Evolutionary conservation across 2,113 vertebrate species (phyloP).

Genomic region (Plecturocebus donacophilus): DNA sequence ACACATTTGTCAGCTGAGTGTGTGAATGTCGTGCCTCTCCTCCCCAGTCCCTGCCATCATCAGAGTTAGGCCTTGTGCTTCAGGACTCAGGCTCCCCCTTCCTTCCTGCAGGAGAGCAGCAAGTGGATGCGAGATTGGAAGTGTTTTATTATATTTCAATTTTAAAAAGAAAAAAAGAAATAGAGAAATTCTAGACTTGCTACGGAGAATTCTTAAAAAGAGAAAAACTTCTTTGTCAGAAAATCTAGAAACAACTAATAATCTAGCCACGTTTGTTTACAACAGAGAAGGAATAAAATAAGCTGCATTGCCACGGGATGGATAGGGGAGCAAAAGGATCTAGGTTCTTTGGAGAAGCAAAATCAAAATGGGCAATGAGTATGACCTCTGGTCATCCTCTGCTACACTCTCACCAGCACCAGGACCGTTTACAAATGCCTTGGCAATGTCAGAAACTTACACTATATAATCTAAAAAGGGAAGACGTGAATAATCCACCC

Average conservation of each 20-base stretch:
- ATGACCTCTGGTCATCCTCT: too few relatives aligned
- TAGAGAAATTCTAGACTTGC: background rate
- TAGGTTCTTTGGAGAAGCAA: background rate
- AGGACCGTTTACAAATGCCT: too few relatives aligned
- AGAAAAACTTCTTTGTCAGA: background rate
- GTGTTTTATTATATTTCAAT: background rate
- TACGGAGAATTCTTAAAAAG: background rate
- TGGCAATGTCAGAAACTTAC: too few relatives aligned
- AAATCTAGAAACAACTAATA: background rate
- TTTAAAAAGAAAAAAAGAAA: background rate
- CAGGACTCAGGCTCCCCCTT: background rate
- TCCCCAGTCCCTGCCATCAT: rapidly evolving
- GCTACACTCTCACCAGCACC: too few relatives aligned
- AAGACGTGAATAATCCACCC: too few relatives aligned
- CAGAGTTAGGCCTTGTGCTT: background rate
- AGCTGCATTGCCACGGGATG: rapidly evolving
- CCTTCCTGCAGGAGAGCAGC: rapidly evolving
- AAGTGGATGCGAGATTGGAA: background rate
- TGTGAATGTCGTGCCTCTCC: background rate
- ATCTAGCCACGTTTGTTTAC: background rate
- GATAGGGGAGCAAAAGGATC: too few relatives aligned
- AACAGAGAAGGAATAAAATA: background rate
- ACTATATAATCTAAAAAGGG: too few relatives aligned
- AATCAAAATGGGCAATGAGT: too few relatives aligned
- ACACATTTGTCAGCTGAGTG: rapidly evolving